Evolutionary conservation across 2,113 vertebrate genomes (phyloP).

Genomic region (Rana temporaria): DNA sequence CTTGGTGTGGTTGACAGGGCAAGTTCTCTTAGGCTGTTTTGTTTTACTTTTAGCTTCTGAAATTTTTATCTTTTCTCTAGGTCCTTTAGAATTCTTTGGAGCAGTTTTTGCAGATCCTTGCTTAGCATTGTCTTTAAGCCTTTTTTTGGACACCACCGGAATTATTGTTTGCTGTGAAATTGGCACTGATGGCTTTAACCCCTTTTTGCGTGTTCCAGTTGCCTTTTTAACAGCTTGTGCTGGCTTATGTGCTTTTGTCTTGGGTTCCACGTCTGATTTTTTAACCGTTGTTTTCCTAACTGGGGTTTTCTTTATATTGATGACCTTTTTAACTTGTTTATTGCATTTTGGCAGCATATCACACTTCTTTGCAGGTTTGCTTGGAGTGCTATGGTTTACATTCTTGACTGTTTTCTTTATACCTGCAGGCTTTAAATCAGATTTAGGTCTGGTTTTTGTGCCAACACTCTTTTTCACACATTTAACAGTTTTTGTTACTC

Average conservation of each 20-base stretch:
- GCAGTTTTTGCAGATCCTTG: not conserved
- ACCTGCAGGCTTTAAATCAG: slow-evolving; percentile 53
- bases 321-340: not conserved
- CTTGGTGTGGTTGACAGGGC: not conserved
- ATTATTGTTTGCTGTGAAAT: not conserved
- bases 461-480: not conserved
- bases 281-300: not conserved
- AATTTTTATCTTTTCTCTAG: not conserved
- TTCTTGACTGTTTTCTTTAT: slow-evolving; percentile 44
- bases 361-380: not conserved
- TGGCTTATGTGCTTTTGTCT: not conserved
- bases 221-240: not conserved
- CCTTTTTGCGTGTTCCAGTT: not conserved
- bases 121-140: not conserved
- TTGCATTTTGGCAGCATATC: not conserved
- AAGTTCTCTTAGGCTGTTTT: not conserved
- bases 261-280: not conserved
- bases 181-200: not conserved
- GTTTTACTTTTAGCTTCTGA: not conserved
- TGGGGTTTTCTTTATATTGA: not conserved
- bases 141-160: not conserved
- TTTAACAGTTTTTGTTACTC: slow-evolving; percentile 37
- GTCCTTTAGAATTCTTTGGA: not conserved
- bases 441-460: not conserved
- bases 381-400: no score